These are phyloP conservation scores for Calephelis nemesis DNA, from an alignment of 1,140 invertebrate genomes.

Conservation along the genomic window DNA sequence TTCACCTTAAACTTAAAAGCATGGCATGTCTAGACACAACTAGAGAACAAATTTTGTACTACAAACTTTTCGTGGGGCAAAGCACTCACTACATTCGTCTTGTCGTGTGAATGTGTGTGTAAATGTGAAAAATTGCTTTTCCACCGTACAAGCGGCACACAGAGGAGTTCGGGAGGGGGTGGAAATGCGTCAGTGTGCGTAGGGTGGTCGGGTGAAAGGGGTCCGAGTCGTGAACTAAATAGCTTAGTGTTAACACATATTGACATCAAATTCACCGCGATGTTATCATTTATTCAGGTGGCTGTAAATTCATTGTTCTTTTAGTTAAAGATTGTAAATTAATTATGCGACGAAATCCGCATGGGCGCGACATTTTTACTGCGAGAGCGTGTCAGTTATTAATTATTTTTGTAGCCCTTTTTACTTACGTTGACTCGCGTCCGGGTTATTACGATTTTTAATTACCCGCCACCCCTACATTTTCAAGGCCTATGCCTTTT, in stretches of 20 bases:
- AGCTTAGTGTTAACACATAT: slow-evolving; percentile 80
- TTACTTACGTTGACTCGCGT: slow-evolving; percentile 67
- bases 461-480: slow-evolving; percentile 46
- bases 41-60: slow-evolving; percentile 75
- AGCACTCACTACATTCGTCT: slow-evolving; percentile 65
- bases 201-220: slow-evolving; percentile 49
- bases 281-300: slow-evolving; percentile 78
- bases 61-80: slow-evolving; percentile 74
- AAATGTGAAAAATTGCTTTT: slow-evolving; percentile 75
- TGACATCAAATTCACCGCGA: slow-evolving; percentile 79
- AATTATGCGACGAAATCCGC: slow-evolving; percentile 44
- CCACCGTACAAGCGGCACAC: slow-evolving; percentile 55
- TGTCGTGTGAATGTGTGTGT: slow-evolving; percentile 53
- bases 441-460: slow-evolving; percentile 70
- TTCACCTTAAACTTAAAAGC: slow-evolving; percentile 73
- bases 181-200: slow-evolving; percentile 44
- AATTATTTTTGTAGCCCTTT: slow-evolving; percentile 72
- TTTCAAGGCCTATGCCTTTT: slow-evolving; percentile 30
- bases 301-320: slow-evolving; percentile 68
- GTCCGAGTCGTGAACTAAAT: slow-evolving; percentile 76
- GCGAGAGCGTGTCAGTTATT: slow-evolving; percentile 56
- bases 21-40: slow-evolving; percentile 75
- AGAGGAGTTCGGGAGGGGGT: slow-evolving; percentile 34
- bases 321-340: slow-evolving; percentile 45
- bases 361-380: slow-evolving; percentile 46